phyloP scores from a whole-genome alignment of 2,113 vertebrate species.

The Murina feae region DNA sequence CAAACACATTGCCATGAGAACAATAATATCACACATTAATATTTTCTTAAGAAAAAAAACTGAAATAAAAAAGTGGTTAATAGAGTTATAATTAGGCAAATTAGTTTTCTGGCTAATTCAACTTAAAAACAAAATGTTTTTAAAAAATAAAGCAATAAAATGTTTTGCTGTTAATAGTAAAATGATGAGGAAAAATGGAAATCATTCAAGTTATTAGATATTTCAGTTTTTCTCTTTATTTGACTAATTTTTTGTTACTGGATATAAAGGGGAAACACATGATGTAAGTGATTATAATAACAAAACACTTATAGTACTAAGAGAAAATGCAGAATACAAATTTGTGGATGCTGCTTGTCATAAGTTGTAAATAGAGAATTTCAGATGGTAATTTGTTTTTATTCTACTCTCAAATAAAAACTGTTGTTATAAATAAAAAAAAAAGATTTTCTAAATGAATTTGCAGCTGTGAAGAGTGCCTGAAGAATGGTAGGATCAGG shows the following conservation, averaged over 20 bases:
- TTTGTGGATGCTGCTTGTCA: background rate
- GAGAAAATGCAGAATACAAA: background rate
- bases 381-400: background rate
- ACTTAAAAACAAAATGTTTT: constrained; percentile 1
- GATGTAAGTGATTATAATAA: background rate
- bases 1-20: no score
- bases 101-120: background rate
- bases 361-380: background rate
- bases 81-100: background rate
- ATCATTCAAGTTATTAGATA: background rate
- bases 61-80: background rate
- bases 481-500: no score
- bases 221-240: constrained; percentile 25
- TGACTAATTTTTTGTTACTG: background rate
- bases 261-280: background rate
- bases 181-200: background rate
- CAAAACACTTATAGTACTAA: background rate
- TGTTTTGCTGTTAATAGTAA: constrained; percentile 17
- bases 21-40: no score
- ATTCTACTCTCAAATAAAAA: background rate
- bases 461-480: no score
- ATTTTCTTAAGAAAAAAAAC: background rate
- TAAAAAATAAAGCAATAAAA: background rate
- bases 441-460: no score
- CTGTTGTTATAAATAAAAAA: no score